Base-by-base conservation (phyloP, 2,888 invertebrate species). In the Fissipunctia ypsillon region DNA sequence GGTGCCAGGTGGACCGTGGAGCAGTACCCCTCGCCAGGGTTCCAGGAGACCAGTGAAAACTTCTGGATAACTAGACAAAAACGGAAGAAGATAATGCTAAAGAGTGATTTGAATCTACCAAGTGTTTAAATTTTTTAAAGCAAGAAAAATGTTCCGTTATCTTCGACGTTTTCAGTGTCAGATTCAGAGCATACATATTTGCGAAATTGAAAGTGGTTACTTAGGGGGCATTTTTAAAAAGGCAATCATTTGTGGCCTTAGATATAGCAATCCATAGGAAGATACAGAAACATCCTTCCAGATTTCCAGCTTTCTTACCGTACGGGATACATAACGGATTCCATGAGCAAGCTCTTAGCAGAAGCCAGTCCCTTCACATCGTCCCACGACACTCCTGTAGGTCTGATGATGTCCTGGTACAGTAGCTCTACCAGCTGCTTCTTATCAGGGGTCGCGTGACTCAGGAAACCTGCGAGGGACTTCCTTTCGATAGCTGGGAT, bases 251-350 rank as follows among this genome's bases (percentile, higher is more conserved):
- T 31, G 22, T 22, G 9, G 1, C 43, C n/a, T n/a, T n/a, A n/a
- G n/a, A n/a, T n/a, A n/a, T n/a, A n/a, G n/a, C n/a, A n/a, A n/a
- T n/a, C n/a, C 61, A 22, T 14, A 14, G 1, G n/a, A n/a, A n/a
- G 28, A 5, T 22, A 48, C 3, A 9, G 9, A 19, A 35, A 16
- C 10, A 61, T 25, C 9, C 22, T 65, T 19, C 4, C 19, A 57
- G 25, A 54, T 38, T 25, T 38, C 14, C 5, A 48, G 9, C 9
- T 41, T 12, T 28, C 84, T 81, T 76, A 95, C 95, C 93, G 92
- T 0, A 97, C 95, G 10, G 98, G 98, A 90, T 98, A 98, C 6
- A 99, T 97, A 0, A 99, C 97, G 0, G 99, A 98, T 94, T 99
- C 99, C 95, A 98, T 98, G 25, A 99, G 95, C 73, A 98, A 92